phyloP scores from a whole-genome alignment of 2,888 invertebrate genomes.

The Alcis repandata region DNA sequence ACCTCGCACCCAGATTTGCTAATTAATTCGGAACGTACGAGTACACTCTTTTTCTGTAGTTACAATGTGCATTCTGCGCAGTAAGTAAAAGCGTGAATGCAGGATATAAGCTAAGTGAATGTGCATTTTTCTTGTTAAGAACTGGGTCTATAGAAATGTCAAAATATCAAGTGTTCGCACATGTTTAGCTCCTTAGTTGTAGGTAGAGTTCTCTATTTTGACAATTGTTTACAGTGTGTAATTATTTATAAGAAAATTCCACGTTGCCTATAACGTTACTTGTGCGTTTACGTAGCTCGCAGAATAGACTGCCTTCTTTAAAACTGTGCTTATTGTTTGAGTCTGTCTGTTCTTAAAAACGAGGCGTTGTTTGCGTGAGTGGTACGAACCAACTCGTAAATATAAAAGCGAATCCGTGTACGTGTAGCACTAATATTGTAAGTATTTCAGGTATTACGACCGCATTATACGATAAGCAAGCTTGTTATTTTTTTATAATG shows the following conservation, averaged over 20 bases:
- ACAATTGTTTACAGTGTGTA: neutral
- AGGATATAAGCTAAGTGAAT: neutral
- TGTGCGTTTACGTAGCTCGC: neutral
- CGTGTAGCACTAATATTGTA: slow-evolving; percentile 47
- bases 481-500: slow-evolving; percentile 23
- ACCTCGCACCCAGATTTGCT: slow-evolving; percentile 67
- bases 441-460: slow-evolving; percentile 27
- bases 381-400: slow-evolving; percentile 50
- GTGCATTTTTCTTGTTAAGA: neutral
- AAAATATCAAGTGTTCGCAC: neutral
- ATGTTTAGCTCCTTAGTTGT: too few relatives aligned
- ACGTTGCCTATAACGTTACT: too few relatives aligned
- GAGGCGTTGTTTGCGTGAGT: slow-evolving; percentile 32
- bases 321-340: slow-evolving; percentile 29
- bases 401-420: slow-evolving; percentile 58
- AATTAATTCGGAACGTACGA: slow-evolving; percentile 75
- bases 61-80: neutral
- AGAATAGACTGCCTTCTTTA: slow-evolving; percentile 37
- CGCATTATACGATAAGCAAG: slow-evolving; percentile 21
- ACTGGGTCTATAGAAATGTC: neutral
- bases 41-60: slow-evolving; percentile 55
- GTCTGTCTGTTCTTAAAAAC: slow-evolving; percentile 38
- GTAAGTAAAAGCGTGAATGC: neutral
- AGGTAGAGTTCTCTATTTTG: neutral
- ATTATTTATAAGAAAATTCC: too few relatives aligned